Percentiles rank a stretch among this genome's conserved stretches.
phyloP scores from a whole-genome alignment of 2,888 invertebrate genomes.

The Archips crataeganus region DNA sequence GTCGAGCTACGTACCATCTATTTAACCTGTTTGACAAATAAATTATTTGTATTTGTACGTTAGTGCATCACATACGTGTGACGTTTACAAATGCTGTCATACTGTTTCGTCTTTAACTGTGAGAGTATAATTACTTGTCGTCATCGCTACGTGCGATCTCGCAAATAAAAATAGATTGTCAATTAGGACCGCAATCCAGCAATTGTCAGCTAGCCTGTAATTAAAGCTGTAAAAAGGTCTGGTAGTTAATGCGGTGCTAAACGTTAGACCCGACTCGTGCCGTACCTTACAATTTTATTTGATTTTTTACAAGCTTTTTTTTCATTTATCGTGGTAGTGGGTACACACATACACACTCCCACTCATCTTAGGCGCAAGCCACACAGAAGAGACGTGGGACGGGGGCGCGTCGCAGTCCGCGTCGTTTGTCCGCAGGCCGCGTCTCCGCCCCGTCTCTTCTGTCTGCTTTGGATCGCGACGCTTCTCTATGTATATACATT shows the following conservation, averaged over 20 bases:
- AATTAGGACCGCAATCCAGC: constrained; percentile 25
- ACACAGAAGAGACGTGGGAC: too few species aligned
- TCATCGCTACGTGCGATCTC: constrained; percentile 20
- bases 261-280: neutral
- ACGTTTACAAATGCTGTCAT: neutral
- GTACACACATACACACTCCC: too few species aligned
- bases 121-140: constrained; percentile 28
- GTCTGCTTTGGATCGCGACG: too few species aligned
- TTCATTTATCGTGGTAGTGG: neutral
- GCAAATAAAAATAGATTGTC: constrained; percentile 42
- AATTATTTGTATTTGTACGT: too few species aligned
- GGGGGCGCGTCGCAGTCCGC: too few species aligned
- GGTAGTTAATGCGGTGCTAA: neutral
- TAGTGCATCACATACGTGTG: too few species aligned
- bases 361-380: too few species aligned
- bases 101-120: constrained; percentile 17
- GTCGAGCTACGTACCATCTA: too few species aligned
- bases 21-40: too few species aligned
- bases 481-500: too few species aligned
- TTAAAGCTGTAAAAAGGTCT: neutral
- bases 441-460: too few species aligned
- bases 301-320: neutral
- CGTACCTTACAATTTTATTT: neutral
- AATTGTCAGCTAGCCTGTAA: constrained; percentile 20
- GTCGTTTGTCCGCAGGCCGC: too few species aligned